Conservation (phyloP, 2,888 invertebrate genomes). For the Apamea sordens region DNA sequence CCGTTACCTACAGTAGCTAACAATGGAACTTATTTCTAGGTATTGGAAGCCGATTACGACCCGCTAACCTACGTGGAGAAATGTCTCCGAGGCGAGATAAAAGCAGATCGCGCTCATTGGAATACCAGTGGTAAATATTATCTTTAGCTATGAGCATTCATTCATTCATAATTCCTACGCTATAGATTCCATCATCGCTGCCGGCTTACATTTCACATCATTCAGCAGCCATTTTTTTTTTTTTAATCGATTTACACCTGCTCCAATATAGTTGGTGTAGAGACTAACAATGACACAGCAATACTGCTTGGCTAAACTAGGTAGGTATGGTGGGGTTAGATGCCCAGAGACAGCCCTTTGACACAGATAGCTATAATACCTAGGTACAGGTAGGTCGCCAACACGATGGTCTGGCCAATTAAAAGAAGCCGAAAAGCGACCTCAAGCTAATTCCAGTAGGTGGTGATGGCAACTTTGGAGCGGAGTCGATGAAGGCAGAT, state of each 20-base stretch:
- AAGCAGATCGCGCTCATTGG: slow-evolving; percentile 97
- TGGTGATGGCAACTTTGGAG: no score
- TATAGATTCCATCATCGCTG: not conserved
- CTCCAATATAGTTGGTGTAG: not conserved
- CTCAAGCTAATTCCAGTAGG: no score
- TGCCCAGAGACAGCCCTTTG: not conserved
- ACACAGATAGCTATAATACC: not conserved
- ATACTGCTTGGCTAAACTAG: not conserved
- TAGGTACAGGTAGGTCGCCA: not conserved
- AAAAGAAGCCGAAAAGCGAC: no score
- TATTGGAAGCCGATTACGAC: slow-evolving; percentile 96
- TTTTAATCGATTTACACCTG: not conserved
- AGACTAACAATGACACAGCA: not conserved
- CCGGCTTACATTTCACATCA: not conserved
- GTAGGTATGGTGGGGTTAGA: not conserved
- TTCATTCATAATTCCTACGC: not conserved
- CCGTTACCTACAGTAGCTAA: not conserved
- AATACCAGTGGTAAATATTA: slow-evolving; percentile 96
- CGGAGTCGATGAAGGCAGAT: no score
- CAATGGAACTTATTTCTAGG: slow-evolving; percentile 78
- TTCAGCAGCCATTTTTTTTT: not conserved
- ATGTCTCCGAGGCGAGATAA: slow-evolving; percentile 96
- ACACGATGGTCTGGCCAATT: no score
- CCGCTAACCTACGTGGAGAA: slow-evolving; percentile 98
- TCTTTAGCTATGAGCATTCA: not conserved